phyloP scores from a whole-genome alignment of 2,113 vertebrate genomes.

The Arizona elegans region DNA sequence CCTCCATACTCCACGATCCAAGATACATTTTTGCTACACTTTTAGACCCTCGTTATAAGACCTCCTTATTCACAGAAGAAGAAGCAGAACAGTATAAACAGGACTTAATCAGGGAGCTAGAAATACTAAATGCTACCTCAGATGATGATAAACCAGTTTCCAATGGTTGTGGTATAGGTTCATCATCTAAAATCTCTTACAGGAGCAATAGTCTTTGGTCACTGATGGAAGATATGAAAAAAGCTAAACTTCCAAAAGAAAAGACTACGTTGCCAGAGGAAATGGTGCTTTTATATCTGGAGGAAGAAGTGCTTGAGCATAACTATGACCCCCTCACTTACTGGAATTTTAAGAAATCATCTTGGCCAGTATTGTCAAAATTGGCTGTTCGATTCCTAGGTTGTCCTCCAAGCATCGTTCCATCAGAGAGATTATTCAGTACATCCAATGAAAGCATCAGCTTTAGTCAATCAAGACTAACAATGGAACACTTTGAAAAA shows the following conservation, averaged over 20 bases:
- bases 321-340: slow-evolving; percentile 95
- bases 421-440: slow-evolving; percentile 90
- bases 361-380: slow-evolving; percentile 90
- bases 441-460: slow-evolving; percentile 83
- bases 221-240: slow-evolving; percentile 86
- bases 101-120: slow-evolving; percentile 90
- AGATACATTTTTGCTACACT: slow-evolving; percentile 91
- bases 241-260: slow-evolving; percentile 79
- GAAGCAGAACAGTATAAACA: slow-evolving; percentile 91
- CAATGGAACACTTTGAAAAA: slow-evolving; percentile 91
- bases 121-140: slow-evolving; percentile 88
- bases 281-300: slow-evolving; percentile 89
- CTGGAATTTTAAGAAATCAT: slow-evolving; percentile 92
- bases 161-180: slow-evolving; percentile 76
- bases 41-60: slow-evolving; percentile 95
- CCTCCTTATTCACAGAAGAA: slow-evolving; percentile 92
- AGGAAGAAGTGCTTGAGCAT: slow-evolving; percentile 97
- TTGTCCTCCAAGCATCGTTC: slow-evolving; percentile 92
- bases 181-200: slow-evolving; percentile 67
- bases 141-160: slow-evolving; percentile 71
- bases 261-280: slow-evolving; percentile 83
- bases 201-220: slow-evolving; percentile 89
- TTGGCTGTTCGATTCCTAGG: slow-evolving; percentile 92
- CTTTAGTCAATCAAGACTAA: slow-evolving; percentile 85
- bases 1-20: slow-evolving; percentile 85